Conservation (phyloP, 2,888 invertebrate species). For the Flexamia atlantica region DNA sequence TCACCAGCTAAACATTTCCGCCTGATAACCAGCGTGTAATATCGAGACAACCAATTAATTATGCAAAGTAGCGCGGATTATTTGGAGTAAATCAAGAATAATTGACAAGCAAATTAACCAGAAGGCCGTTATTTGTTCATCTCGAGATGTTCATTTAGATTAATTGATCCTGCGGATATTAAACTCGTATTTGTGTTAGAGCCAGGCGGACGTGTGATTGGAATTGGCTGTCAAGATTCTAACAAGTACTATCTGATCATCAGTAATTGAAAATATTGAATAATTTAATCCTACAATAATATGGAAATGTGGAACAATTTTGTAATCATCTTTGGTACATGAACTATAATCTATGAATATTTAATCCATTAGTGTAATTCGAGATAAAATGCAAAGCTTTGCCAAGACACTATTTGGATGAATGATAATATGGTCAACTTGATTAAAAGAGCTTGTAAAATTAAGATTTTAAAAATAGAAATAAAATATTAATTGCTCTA, state of each 20-base stretch:
- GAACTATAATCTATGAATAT: too few species aligned
- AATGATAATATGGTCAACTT: too few species aligned
- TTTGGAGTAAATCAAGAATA: conserved; percentile 22
- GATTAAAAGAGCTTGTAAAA: too few species aligned
- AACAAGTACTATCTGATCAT: not conserved
- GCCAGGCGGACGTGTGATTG: not conserved
- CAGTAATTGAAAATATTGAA: not conserved
- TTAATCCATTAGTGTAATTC: too few species aligned
- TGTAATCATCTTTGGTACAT: too few species aligned
- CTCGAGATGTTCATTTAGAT: conserved; percentile 33
- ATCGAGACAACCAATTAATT: conserved; percentile 13
- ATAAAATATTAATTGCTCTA: too few species aligned
- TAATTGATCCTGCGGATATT: conserved; percentile 7
- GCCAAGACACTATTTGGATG: too few species aligned
- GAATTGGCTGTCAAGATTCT: not conserved
- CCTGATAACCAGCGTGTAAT: not conserved
- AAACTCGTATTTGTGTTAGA: conserved; percentile 4
- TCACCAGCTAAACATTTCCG: conserved; percentile 14
- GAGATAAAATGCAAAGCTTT: too few species aligned
- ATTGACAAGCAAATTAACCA: conserved; percentile 37
- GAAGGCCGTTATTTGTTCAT: not conserved
- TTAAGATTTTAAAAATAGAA: too few species aligned
- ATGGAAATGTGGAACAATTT: not conserved
- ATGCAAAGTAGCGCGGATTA: conserved; percentile 35
- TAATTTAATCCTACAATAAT: not conserved